phyloP scores from a whole-genome alignment of 2,888 invertebrate genomes.

The Lasioglossum leucozonium region DNA sequence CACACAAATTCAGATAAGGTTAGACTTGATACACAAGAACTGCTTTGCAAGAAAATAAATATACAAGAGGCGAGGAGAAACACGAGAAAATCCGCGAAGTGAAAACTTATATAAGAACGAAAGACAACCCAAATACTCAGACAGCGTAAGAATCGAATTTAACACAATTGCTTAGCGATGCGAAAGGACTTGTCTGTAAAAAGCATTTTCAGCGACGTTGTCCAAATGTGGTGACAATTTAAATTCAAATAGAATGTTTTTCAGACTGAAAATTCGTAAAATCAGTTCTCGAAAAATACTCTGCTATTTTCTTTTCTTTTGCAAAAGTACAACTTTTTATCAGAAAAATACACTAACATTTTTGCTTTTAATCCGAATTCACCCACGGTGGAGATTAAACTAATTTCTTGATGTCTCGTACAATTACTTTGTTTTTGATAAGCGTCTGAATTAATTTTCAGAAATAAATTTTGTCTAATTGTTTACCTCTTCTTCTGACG shows the following conservation, averaged over 20 bases:
- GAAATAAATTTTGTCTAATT: background rate
- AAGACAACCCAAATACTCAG: background rate
- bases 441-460: background rate
- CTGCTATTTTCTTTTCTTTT: too few relatives aligned
- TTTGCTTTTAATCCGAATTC: too few relatives aligned
- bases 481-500: background rate
- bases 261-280: background rate
- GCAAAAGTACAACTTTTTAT: too few relatives aligned
- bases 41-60: background rate
- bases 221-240: background rate
- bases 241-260: background rate
- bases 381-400: background rate
- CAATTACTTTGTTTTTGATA: background rate
- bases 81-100: background rate
- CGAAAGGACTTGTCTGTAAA: background rate
- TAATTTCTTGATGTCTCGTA: too few relatives aligned
- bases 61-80: background rate
- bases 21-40: background rate
- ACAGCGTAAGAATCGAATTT: background rate
- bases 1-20: background rate
- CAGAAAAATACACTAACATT: too few relatives aligned
- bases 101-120: background rate
- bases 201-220: background rate
- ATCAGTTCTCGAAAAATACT: background rate
- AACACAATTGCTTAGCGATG: conserved; percentile 4